Base-by-base conservation (phyloP, 2,797 vertebrate genomes). In the Monodelphis domestica region DNA sequence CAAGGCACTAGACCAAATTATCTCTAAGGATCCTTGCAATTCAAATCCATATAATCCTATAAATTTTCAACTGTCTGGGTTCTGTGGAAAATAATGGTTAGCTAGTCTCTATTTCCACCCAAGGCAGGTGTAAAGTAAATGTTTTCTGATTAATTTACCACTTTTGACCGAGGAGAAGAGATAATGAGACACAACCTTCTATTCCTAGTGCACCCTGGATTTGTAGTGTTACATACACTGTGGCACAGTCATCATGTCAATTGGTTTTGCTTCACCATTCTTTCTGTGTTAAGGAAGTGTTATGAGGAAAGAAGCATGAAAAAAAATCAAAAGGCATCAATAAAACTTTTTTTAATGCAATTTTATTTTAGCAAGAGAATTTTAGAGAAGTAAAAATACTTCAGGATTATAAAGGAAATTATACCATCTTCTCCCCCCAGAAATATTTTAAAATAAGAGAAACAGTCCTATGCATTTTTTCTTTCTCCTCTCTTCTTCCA, bases 391-490 rank as follows among this genome's bases (percentile, higher is more conserved):
- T 84, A 50, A 24, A 26, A 26, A 78, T 33, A 50, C 6, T 84
- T 10, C 3, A 1, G 26, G 38, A 38, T 50, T 50, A 84, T 50
- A 45, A 84, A 84, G 21, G 70, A 84, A 84, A 3, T 26, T 3
- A 3, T 50, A 50, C 3, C 6, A 38, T 78, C 38, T 50, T 38
- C 9, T 50, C 9, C 24, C 24, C 38, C 70, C 50, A 9, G 7
- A 26, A 3, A 45, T 94, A 56, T 29, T 93, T 2, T 94, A 84
- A 96, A 95, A 89, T 92, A 38, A 70, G 52, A 93, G 70, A 30
- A 12, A 12, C 45, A 1, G n/a, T 45, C 11, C 53, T 90, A 26
- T 91, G 59, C 92, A 94, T 90, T 33, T 24, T 28, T 87, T 29
- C 38, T 91, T 29, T 53, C 26, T 17, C 53, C 21, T 57, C 33